These are phyloP conservation scores for Glyptemys insculpta DNA, from an alignment of 2,797 vertebrate species.

Conservation along the genomic window DNA sequence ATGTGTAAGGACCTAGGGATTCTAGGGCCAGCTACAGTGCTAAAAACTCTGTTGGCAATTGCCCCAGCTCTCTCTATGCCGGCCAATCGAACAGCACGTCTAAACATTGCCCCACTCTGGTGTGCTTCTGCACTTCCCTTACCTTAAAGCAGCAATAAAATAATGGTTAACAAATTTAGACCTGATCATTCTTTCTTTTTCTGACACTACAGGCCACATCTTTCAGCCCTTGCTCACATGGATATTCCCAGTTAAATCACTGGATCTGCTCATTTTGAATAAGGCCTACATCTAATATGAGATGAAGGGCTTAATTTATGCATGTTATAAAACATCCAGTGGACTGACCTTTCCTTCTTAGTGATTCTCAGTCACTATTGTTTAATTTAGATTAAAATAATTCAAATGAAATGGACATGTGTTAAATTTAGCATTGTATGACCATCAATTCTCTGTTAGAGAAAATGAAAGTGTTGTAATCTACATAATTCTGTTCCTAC, in stretches of 20 bases:
- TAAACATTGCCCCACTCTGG: not conserved
- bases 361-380: not conserved
- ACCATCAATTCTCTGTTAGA: not conserved
- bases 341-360: fast-evolving
- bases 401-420: not conserved
- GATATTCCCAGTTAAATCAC: not conserved
- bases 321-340: not conserved
- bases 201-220: not conserved
- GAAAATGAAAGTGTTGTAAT: fast-evolving
- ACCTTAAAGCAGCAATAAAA: not conserved
- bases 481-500: not conserved
- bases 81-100: not conserved
- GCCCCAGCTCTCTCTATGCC: not conserved
- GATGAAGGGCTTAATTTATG: not conserved
- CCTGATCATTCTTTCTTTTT: not conserved
- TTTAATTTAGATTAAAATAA: not conserved
- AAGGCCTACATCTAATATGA: fast-evolving
- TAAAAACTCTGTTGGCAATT: not conserved
- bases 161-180: not conserved
- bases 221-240: not conserved
- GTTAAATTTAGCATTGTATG: not conserved
- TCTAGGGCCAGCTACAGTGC: not conserved
- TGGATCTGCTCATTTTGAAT: not conserved
- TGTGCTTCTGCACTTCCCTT: not conserved
- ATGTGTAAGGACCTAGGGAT: not conserved